Conservation (phyloP, 1,140 invertebrate species). For the Limonius californicus region DNA sequence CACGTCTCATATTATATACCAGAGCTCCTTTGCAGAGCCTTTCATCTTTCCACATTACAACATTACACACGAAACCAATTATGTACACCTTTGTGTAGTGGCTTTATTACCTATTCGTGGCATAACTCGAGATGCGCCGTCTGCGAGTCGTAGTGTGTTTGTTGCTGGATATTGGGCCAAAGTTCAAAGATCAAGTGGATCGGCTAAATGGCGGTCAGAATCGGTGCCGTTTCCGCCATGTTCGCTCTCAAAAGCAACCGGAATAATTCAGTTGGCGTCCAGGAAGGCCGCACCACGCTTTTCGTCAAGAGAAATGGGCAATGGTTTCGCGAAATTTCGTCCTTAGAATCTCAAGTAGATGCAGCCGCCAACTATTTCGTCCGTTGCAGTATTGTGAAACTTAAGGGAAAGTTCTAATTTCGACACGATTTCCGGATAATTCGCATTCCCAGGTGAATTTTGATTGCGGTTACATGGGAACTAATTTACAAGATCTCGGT, state of each 20-base stretch:
- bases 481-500: neutral
- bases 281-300: neutral
- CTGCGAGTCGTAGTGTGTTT: conserved; percentile 10
- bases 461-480: conserved; percentile 1
- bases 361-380: neutral
- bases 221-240: conserved; percentile 3
- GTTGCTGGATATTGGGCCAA: conserved; percentile 12
- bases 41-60: conserved; percentile 45
- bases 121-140: conserved; percentile 21
- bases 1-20: conserved; percentile 42
- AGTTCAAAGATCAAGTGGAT: conserved; percentile 20
- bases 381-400: neutral
- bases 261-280: conserved; percentile 7
- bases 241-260: neutral
- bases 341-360: neutral
- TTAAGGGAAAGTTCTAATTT: neutral
- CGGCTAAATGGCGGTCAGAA: conserved; percentile 16
- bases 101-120: conserved; percentile 38
- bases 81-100: conserved; percentile 45
- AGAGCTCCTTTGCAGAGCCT: conserved; percentile 35
- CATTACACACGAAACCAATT: conserved; percentile 46
- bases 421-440: neutral
- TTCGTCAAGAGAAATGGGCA: neutral
- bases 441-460: neutral
- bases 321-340: conserved; percentile 1